Base-by-base conservation (phyloP, 2,888 invertebrate species). In the Deilephila elpenor region DNA sequence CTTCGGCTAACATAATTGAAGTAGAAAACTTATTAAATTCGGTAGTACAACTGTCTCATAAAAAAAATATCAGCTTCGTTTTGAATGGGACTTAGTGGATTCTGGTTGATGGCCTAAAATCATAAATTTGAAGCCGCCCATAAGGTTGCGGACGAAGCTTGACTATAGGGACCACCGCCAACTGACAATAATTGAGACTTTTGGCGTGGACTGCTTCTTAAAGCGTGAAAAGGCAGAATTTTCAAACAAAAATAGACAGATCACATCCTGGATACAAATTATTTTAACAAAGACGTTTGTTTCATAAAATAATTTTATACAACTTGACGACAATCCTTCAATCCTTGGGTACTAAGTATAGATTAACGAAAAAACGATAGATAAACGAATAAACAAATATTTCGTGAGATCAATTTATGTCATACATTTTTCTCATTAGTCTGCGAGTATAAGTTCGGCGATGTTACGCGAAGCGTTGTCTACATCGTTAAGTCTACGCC, bases 401-500 rank as follows among this genome's bases (percentile, higher is more conserved):
- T 51, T 51, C 44, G 25, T 6, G 17, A 67, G 25, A 44, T 6
- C 25, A 51, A 25, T 51, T 51, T 67, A 67, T 29, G 37, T 44
- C 44, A 17, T 44, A 25, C 67, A 14, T 64, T 64, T 51, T 20
- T 17, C 67, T 67, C 44, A 51, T 51, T 67, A 51, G 17, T 51
- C 5, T 25, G 56, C 5, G 25, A 20, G 44, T 25, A 25, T 62
- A 62, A 6, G 62, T 62, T 19, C 3, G 34, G 34, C n/a, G 17
- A 17, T 67, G 44, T 51, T 44, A 11, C 67, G 25, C 67, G 20
- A 20, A 44, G 51, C 51, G 67, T 5, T 51, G 20, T 25, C 51
- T 67, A 67, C 67, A 29, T 20, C 17, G 67, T 44, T 67, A 67
- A 56, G 56, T 56, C 56, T 56, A 56, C 56, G 56, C 56, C n/a